Conservation (phyloP, 1,140 invertebrate species). For the Drosophila erecta region DNA sequence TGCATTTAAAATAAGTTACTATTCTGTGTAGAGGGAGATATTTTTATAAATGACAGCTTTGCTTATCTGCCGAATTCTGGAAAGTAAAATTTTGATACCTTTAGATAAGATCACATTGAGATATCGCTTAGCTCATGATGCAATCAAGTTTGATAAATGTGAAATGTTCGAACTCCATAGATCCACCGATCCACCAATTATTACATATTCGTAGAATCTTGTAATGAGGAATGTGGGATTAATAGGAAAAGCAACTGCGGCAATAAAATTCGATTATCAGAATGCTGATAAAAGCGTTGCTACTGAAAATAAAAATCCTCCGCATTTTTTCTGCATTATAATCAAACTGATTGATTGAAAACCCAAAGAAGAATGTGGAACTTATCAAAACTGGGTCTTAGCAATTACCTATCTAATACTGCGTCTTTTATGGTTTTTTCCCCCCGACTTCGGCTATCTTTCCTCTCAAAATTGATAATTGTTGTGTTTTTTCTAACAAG, state of each 20-base stretch:
- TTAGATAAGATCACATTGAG: constrained; percentile 3
- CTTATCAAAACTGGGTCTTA: neutral
- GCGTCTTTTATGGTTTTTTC: constrained; percentile 19
- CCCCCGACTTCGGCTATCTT: neutral
- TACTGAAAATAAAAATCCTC: neutral
- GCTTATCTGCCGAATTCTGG: constrained; percentile 6
- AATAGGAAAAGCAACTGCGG: neutral
- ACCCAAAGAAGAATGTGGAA: neutral
- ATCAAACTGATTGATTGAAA: constrained; percentile 3
- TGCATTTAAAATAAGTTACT: no score
- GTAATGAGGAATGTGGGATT: constrained; percentile 13
- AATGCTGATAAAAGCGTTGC: constrained; percentile 4
- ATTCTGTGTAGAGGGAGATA: neutral
- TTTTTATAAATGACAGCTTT: constrained; percentile 15
- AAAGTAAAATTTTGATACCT: constrained; percentile 5
- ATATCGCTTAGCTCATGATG: neutral
- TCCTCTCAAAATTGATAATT: constrained; percentile 22
- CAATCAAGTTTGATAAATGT: constrained; percentile 11
- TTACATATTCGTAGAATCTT: neutral
- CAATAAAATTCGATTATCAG: constrained; percentile 3
- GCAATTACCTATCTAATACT: constrained; percentile 26
- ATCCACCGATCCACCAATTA: no score
- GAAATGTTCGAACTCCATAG: neutral
- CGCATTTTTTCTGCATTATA: constrained; percentile 3
- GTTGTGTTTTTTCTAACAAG: constrained; percentile 5